These are phyloP conservation scores for Parasteatoda lunata DNA, from an alignment of 2,888 invertebrate genomes.

Conservation along the genomic window DNA sequence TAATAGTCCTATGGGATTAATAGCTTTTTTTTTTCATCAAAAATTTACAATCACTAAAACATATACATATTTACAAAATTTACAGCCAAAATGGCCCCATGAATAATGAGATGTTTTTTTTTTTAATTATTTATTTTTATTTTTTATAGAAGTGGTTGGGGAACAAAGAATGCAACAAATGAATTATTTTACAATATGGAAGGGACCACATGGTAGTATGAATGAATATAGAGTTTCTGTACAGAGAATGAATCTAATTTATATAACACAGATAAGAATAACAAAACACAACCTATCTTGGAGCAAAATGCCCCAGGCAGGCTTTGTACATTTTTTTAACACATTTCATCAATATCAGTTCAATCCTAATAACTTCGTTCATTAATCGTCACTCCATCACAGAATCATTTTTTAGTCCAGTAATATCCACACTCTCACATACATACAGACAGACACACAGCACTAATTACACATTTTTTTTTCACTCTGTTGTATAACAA, in stretches of 20 bases:
- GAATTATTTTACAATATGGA: conserved; percentile 61
- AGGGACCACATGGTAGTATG: conserved; percentile 53
- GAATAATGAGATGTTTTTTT: conserved; percentile 9
- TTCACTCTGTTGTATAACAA: conserved; percentile 32
- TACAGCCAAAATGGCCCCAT: conserved; percentile 59
- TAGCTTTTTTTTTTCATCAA: conserved; percentile 47
- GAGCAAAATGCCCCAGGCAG: conserved; percentile 44
- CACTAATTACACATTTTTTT: conserved; percentile 14
- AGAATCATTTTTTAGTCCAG: conserved; percentile 14
- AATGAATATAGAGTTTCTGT: conserved; percentile 58
- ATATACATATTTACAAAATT: conserved; percentile 68
- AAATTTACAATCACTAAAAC: conserved; percentile 69
- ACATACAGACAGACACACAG: neutral
- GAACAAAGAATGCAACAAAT: conserved; percentile 42
- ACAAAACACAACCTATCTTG: conserved; percentile 53
- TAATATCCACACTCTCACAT: conserved; percentile 1
- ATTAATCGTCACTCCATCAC: conserved; percentile 13
- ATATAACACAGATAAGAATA: conserved; percentile 44
- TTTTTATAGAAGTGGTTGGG: neutral
- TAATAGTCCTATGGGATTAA: conserved; percentile 65
- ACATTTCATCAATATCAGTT: conserved; percentile 25
- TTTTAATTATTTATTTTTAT: too few species aligned
- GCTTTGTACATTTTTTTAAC: conserved; percentile 50
- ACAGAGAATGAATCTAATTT: conserved; percentile 59
- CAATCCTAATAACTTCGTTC: conserved; percentile 5